phyloP scores from a whole-genome alignment of 2,797 vertebrate genomes.

The Rachycentron canadum region DNA sequence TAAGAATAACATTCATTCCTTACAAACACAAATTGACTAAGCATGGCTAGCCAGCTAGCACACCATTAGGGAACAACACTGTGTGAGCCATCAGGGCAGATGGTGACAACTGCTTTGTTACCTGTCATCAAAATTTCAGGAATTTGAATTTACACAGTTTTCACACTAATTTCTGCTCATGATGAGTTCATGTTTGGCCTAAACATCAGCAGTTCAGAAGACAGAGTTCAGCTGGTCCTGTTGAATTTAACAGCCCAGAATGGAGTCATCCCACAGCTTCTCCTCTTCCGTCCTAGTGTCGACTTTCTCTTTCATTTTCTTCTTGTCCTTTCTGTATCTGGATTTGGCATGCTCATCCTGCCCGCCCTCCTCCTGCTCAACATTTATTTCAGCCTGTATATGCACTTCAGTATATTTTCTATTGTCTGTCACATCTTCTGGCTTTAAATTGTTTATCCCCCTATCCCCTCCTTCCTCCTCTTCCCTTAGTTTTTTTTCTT shows the following conservation, averaged over 20 bases:
- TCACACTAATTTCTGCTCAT: slow-evolving; percentile 12
- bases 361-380: slow-evolving; percentile 50
- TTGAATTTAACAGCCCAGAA: slow-evolving; percentile 84
- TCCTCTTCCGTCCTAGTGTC: slow-evolving; percentile 90
- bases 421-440: slow-evolving; percentile 37
- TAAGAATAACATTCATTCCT: slow-evolving; percentile 8
- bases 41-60: slow-evolving; percentile 66
- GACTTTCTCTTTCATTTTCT: slow-evolving; percentile 77
- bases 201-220: slow-evolving; percentile 13
- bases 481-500: slow-evolving; percentile 41
- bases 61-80: slow-evolving; percentile 11
- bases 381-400: slow-evolving; percentile 59
- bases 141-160: neutral
- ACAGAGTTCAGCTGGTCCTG: neutral
- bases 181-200: neutral
- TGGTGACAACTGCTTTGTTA: slow-evolving; percentile 18
- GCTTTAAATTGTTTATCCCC: slow-evolving; percentile 44
- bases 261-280: slow-evolving; percentile 92
- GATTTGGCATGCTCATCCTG: slow-evolving; percentile 67
- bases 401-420: slow-evolving; percentile 64
- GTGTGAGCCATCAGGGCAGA: slow-evolving; percentile 11
- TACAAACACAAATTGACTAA: slow-evolving; percentile 19
- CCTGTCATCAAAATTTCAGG: slow-evolving; percentile 3
- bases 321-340: slow-evolving; percentile 86
- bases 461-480: slow-evolving; percentile 34